Conservation (phyloP, 2,113 vertebrate species). For the Clarias gariepinus region DNA sequence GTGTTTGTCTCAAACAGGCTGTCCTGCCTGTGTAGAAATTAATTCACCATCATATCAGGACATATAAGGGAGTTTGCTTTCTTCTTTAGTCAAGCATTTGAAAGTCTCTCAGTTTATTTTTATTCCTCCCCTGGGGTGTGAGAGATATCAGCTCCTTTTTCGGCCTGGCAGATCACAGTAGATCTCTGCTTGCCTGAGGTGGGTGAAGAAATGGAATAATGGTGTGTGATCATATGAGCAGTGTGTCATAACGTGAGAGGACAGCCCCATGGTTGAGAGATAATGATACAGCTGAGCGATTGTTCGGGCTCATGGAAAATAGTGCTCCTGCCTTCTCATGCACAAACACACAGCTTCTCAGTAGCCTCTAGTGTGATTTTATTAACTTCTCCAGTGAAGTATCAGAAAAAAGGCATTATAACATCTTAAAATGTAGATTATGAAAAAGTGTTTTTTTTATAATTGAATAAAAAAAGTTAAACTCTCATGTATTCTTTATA, state of each 20-base stretch:
- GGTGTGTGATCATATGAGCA: constrained; percentile 19
- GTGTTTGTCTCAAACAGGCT: background rate
- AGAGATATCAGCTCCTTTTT: constrained; percentile 1
- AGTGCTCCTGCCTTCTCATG: background rate
- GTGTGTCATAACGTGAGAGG: constrained; percentile 17
- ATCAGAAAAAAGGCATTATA: background rate
- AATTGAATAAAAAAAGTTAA: no score
- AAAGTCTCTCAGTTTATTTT: background rate
- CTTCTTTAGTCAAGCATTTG: background rate
- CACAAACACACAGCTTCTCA: constrained; percentile 8
- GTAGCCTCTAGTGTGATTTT: background rate
- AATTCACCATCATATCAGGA: background rate
- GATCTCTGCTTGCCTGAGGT: constrained; percentile 4
- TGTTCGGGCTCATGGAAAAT: constrained; percentile 9
- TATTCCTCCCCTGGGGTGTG: background rate
- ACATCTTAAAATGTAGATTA: no score
- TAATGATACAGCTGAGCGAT: constrained; percentile 13
- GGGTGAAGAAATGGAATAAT: constrained; percentile 25
- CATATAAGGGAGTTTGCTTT: background rate
- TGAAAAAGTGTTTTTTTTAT: no score
- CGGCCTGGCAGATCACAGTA: background rate
- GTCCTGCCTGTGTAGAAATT: background rate
- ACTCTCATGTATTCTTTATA: no score
- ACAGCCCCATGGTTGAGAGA: constrained; percentile 21
- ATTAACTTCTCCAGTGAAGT: constrained; percentile 13